Evolutionary conservation across 2,888 invertebrate species (phyloP).

Genomic region (Eupithecia insigniata): DNA sequence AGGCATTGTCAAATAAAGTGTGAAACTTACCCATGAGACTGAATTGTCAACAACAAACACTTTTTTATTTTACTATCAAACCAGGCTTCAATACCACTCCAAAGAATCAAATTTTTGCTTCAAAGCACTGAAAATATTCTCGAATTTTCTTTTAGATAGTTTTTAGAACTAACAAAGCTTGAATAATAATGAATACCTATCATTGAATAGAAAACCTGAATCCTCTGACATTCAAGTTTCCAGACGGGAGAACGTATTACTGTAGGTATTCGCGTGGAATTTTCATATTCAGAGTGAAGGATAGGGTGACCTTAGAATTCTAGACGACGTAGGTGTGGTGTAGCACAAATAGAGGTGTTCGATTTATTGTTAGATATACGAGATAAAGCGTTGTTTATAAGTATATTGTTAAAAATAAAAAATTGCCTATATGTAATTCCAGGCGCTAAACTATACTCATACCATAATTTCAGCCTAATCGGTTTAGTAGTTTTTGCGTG

Average conservation of each 20-base stretch:
- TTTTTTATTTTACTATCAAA: background rate
- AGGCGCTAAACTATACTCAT: no score
- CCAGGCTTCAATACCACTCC: background rate
- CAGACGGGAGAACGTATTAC: constrained; percentile 10
- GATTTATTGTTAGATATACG: background rate
- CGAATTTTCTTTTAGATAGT: background rate
- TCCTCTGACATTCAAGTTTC: constrained; percentile 29
- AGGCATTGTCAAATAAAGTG: no score
- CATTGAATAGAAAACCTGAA: constrained; percentile 18
- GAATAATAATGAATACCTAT: constrained; percentile 24
- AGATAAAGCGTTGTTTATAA: background rate
- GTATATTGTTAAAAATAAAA: no score
- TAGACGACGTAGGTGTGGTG: background rate
- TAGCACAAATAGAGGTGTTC: background rate
- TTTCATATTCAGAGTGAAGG: constrained; percentile 12
- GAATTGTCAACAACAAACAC: background rate
- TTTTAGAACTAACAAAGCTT: background rate
- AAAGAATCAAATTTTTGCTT: background rate
- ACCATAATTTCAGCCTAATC: no score
- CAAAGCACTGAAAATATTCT: background rate
- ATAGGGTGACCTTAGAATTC: constrained; percentile 14
- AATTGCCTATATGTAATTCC: no score
- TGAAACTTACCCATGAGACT: no score
- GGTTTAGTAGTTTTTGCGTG: no score
- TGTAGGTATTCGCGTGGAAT: background rate